Evolutionary conservation across 2,888 invertebrate species (phyloP).

Genomic region (Dyspetes luteomarginatus): DNA sequence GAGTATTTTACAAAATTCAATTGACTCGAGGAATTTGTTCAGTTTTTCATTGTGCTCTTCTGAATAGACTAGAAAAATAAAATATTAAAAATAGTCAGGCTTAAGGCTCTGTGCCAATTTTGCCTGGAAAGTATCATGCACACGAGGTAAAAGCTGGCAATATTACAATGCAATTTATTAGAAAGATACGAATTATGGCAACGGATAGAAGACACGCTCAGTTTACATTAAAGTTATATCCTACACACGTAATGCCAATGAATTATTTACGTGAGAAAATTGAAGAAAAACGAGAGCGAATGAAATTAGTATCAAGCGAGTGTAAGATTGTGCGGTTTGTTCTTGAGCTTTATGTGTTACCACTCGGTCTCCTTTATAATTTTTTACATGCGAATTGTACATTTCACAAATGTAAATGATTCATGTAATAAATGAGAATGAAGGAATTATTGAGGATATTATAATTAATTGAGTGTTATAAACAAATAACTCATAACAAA

Average conservation of each 20-base stretch:
- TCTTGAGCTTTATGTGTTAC: neutral
- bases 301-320: conserved; percentile 12
- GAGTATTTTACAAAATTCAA: too few species aligned
- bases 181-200: conserved; percentile 57
- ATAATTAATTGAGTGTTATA: too few species aligned
- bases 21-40: too few species aligned
- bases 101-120: conserved; percentile 10
- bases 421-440: too few species aligned
- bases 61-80: too few species aligned
- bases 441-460: too few species aligned
- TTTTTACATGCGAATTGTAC: too few species aligned
- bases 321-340: neutral
- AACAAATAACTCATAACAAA: too few species aligned
- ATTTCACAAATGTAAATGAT: neutral
- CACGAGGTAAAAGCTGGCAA: conserved; percentile 10
- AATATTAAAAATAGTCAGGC: too few species aligned
- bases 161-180: conserved; percentile 43
- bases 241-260: neutral
- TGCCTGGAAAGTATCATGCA: neutral
- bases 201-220: conserved; percentile 34
- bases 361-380: too few species aligned
- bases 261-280: conserved; percentile 46
- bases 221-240: conserved; percentile 6
- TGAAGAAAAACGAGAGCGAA: conserved; percentile 25
- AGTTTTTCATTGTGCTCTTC: too few species aligned